phyloP scores from a whole-genome alignment of 2,113 vertebrate species.

The Saccopteryx leptura region DNA sequence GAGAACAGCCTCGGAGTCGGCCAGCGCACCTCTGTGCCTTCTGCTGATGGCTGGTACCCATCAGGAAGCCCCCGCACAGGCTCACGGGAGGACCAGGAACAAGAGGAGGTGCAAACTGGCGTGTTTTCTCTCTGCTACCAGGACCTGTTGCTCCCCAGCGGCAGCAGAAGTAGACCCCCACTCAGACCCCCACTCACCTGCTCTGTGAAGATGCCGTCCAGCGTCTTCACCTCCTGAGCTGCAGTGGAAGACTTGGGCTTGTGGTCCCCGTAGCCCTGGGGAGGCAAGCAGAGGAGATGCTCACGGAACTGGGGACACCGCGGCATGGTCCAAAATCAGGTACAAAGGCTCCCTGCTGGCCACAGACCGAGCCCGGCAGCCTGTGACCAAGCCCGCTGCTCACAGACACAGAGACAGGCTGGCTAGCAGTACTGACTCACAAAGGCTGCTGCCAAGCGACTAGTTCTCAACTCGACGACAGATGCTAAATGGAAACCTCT shows the following conservation, averaged over 20 bases:
- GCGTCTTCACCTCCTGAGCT: constrained; percentile 96
- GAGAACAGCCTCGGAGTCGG: fast-evolving
- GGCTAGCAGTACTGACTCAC: fast-evolving
- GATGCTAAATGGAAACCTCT: fast-evolving
- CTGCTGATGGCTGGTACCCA: fast-evolving
- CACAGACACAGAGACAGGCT: background rate
- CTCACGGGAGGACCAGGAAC: fast-evolving
- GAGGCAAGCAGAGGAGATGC: background rate
- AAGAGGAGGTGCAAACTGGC: fast-evolving
- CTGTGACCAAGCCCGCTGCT: fast-evolving
- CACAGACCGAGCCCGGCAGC: background rate
- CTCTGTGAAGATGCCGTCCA: constrained; percentile 95
- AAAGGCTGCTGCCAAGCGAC: background rate
- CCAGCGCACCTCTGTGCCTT: background rate
- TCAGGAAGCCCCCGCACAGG: fast-evolving
- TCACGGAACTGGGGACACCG: fast-evolving
- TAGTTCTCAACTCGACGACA: background rate
- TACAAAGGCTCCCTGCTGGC: fast-evolving
- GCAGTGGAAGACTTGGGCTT: constrained; percentile 98
- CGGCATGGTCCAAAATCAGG: fast-evolving
- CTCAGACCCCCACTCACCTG: constrained; percentile 89
- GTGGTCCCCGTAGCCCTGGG: constrained; percentile 97
- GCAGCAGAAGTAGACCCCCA: background rate
- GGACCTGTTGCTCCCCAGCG: fast-evolving
- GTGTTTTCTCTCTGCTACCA: fast-evolving